Evolutionary conservation across 2,113 vertebrate genomes (phyloP).

Genomic region (Spizaetus ornatus): DNA sequence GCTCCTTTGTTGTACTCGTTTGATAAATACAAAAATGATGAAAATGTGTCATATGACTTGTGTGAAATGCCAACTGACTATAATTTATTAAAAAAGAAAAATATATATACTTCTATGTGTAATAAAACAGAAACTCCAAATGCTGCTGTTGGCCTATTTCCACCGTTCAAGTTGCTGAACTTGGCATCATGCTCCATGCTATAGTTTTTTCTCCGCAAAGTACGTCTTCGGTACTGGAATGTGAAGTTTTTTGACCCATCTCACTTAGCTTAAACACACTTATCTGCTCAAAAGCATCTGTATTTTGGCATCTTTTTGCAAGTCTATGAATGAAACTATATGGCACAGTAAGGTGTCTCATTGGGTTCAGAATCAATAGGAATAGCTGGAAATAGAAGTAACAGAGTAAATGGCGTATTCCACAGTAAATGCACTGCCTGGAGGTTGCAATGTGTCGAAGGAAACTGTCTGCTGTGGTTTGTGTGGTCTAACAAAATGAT

Average conservation of each 20-base stretch:
- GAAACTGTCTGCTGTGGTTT: neutral
- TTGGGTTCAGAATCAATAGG: neutral
- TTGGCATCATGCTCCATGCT: neutral
- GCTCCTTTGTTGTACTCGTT: neutral
- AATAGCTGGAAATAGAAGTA: neutral
- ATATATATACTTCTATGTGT: neutral
- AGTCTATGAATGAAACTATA: neutral
- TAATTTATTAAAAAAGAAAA: neutral
- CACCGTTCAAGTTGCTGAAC: neutral
- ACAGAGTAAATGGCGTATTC: neutral
- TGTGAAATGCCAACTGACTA: neutral
- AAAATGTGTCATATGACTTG: neutral
- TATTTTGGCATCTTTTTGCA: neutral
- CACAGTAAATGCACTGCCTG: neutral
- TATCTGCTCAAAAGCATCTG: neutral
- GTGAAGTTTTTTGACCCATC: neutral
- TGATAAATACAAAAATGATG: neutral
- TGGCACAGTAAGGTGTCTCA: neutral
- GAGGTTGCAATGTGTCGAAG: neutral
- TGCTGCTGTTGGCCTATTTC: neutral
- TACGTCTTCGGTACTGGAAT: neutral
- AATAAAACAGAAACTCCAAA: constrained; percentile 32
- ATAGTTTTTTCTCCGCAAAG: neutral
- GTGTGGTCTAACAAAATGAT: neutral
- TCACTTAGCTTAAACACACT: neutral